phyloP scores from a whole-genome alignment of 2,888 invertebrate species.

The Rhagonycha lutea region DNA sequence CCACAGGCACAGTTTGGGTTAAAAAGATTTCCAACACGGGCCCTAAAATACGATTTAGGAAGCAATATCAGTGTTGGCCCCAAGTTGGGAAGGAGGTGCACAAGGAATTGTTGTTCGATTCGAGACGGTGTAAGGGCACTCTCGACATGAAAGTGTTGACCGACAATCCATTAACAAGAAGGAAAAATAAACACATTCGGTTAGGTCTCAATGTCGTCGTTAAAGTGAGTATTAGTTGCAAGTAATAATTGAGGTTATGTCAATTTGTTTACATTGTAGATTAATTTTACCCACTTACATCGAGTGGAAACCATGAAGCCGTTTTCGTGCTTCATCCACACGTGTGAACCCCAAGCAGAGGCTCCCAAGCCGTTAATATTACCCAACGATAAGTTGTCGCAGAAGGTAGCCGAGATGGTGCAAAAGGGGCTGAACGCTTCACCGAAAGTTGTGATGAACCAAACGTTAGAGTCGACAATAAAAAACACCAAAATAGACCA shows the following conservation, averaged over 20 bases:
- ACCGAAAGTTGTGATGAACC: conserved; percentile 31
- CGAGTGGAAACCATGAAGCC: conserved; percentile 42
- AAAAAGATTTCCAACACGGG: conserved; percentile 55
- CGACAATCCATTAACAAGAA: conserved; percentile 49
- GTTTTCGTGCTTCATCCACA: conserved; percentile 51
- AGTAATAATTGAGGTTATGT: background rate
- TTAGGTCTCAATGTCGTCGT: conserved; percentile 52
- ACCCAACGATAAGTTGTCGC: conserved; percentile 46
- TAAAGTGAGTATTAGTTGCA: conserved; percentile 44
- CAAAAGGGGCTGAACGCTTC: conserved; percentile 46
- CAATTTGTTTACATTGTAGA: conserved; percentile 42
- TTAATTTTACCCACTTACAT: conserved; percentile 52
- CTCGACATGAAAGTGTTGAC: conserved; percentile 53
- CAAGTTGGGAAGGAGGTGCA: conserved; percentile 48
- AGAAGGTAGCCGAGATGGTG: conserved; percentile 49
- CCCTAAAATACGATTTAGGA: conserved; percentile 53
- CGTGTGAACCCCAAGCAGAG: conserved; percentile 48
- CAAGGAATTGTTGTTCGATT: conserved; percentile 52
- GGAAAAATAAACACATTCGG: conserved; percentile 51
- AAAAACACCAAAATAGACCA: background rate
- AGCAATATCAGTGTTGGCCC: conserved; percentile 55
- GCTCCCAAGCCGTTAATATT: conserved; percentile 42
- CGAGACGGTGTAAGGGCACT: conserved; percentile 52
- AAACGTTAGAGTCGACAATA: background rate
- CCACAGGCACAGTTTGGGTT: conserved; percentile 53